Conservation (phyloP, 2,113 vertebrate genomes). For the Halichoerus grypus region DNA sequence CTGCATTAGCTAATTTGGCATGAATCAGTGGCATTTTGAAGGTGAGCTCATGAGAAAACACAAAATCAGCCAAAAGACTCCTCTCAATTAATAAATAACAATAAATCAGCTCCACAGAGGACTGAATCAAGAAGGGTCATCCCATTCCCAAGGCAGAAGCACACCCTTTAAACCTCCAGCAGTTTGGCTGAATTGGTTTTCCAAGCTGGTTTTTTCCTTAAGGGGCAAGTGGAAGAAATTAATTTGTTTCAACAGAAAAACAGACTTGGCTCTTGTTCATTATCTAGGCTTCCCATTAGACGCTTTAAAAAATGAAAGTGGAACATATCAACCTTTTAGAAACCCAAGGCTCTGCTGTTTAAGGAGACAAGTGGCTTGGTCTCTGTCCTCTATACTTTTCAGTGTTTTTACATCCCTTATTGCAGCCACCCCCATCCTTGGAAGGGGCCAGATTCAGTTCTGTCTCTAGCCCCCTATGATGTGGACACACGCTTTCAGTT, state of each 20-base stretch:
- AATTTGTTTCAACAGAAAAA: background rate
- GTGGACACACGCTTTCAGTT: background rate
- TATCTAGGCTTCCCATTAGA: background rate
- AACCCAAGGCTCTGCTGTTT: background rate
- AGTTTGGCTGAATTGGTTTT: background rate
- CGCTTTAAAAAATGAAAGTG: background rate
- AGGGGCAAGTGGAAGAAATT: background rate
- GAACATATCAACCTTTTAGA: background rate
- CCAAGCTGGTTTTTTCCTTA: background rate
- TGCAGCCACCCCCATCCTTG: background rate
- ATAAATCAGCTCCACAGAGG: background rate
- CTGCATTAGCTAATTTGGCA: background rate
- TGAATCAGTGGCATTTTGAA: background rate
- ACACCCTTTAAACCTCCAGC: background rate
- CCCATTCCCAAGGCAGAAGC: background rate
- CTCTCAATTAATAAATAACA: background rate
- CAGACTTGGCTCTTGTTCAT: background rate
- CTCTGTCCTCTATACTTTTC: background rate
- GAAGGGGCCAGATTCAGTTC: background rate
- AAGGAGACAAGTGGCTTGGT: background rate
- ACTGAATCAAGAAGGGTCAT: background rate
- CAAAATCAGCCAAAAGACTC: background rate
- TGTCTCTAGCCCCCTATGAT: background rate
- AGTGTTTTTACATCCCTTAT: background rate
- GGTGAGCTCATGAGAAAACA: background rate